These are phyloP conservation scores for Psammodynastes pulverulentus DNA, from an alignment of 2,113 vertebrate genomes.

Conservation along the genomic window DNA sequence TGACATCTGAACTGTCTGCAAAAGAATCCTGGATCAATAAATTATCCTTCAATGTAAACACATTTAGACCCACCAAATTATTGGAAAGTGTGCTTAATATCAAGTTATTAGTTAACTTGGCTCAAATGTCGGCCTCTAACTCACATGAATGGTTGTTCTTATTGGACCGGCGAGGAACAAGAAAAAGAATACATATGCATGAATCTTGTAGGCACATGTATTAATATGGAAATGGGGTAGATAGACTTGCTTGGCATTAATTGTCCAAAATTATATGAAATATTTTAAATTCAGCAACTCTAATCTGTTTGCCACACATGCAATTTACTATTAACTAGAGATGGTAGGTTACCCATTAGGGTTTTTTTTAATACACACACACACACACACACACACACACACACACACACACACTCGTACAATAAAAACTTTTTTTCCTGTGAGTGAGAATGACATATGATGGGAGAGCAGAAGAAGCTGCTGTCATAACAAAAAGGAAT, in stretches of 20 bases:
- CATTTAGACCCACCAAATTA: neutral
- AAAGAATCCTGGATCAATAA: neutral
- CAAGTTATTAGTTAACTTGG: neutral
- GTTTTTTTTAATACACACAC: neutral
- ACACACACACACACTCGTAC: neutral
- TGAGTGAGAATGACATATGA: constrained; percentile 62
- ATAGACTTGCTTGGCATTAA: neutral
- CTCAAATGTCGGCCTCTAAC: neutral
- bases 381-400: neutral
- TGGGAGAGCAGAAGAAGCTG: constrained; percentile 58
- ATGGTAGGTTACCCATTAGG: constrained; percentile 43
- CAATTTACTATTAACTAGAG: constrained; percentile 54
- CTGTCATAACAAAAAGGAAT: constrained; percentile 68
- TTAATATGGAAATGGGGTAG: neutral
- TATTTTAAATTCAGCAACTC: constrained; percentile 47
- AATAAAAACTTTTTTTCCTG: constrained; percentile 33
- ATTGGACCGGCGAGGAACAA: neutral
- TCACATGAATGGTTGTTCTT: neutral
- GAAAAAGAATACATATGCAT: neutral
- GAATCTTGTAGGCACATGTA: neutral
- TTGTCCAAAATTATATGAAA: constrained; percentile 53
- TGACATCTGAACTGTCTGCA: neutral
- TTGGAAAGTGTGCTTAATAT: neutral
- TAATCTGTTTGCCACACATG: constrained; percentile 53
- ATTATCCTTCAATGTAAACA: neutral